Evolutionary conservation across 2,797 vertebrate genomes (phyloP), one percentile per base, ranked within the genome.

Genomic region (Orientallactaga sibirica): DNA sequence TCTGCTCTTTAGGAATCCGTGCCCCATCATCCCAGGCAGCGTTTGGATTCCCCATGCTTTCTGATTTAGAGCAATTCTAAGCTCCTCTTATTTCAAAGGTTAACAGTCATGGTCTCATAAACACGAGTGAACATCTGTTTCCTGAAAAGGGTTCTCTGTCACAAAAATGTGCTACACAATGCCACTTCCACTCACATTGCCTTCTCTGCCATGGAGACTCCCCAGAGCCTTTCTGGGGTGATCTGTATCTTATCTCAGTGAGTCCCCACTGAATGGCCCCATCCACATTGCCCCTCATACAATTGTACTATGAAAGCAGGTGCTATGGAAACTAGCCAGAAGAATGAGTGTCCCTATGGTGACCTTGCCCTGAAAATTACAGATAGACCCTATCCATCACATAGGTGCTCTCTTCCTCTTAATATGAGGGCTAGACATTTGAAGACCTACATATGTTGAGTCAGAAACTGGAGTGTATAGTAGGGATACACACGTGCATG

Each of bases 1-100:
- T 94, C 15, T 88, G 48, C 62, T 90, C 75, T 91, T 93, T 10
- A 92, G 91, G 93, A 88, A 94, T 86, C 85, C 73, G 58, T 66
- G 58, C n/a, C 6, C 24, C 25, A 1, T 29, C 27, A 33, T 12
- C 58, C 55, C 16, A 29, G 16, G 14, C 0, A 0, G 41, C 48
- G 37, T 77, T 78, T 88, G 66, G 85, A 93, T 95, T 94, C 86
- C 37, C 86, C 62, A 43, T 20, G 83, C 41, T 48, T 70, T 96
- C 64, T 94, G 88, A 86, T 79, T 80, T 24, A 0, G 5, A 43
- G 43, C 27, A 61, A 48, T 93, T 81, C 86, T 71, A 74, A 90
- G 27, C 78, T 68, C 71, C 58, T 48, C n/a, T 64, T 55, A 55
- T 41, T 71, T 88, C 88, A 76, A 29, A 41, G n/a, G 52, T 84